Percentiles rank a stretch among this genome's conserved stretches.
Evolutionary conservation across 2,797 vertebrate genomes (phyloP).

Genomic region (Vespertilio murinus): DNA sequence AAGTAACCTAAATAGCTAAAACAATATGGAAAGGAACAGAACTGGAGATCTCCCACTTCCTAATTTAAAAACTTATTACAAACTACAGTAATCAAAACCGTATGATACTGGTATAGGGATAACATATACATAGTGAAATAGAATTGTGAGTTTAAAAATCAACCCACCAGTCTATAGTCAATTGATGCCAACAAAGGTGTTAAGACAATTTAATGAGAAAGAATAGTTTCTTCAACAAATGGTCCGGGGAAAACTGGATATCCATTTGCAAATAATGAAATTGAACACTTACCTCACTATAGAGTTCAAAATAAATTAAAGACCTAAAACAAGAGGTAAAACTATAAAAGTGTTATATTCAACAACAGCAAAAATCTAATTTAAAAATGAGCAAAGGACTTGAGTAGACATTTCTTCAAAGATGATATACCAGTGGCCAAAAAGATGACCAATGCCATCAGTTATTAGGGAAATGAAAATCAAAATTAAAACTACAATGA

Average conservation of each 20-base stretch:
- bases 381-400: not conserved
- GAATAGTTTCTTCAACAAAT: not conserved
- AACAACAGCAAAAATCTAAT: not conserved
- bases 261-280: not conserved
- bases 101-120: not conserved
- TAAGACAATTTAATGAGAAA: not conserved
- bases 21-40: slow-evolving; percentile 4
- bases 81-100: not conserved
- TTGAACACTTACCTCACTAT: not conserved
- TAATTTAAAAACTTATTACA: not conserved
- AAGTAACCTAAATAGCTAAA: not conserved
- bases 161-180: not conserved
- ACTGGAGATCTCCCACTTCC: not conserved
- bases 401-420: not conserved
- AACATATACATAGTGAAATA: not conserved
- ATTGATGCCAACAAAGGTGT: not conserved
- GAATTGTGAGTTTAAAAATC: not conserved
- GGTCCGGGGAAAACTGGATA: not conserved
- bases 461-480: not conserved
- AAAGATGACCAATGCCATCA: not conserved
- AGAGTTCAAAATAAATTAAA: not conserved
- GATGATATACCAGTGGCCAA: not conserved
- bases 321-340: not conserved
- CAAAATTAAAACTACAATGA: not conserved
- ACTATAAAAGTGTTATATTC: not conserved